Percentiles rank a stretch among this genome's conserved stretches.
Evolutionary conservation across 2,797 vertebrate species (phyloP).

Genomic region (Coregonus ussuriensis): DNA sequence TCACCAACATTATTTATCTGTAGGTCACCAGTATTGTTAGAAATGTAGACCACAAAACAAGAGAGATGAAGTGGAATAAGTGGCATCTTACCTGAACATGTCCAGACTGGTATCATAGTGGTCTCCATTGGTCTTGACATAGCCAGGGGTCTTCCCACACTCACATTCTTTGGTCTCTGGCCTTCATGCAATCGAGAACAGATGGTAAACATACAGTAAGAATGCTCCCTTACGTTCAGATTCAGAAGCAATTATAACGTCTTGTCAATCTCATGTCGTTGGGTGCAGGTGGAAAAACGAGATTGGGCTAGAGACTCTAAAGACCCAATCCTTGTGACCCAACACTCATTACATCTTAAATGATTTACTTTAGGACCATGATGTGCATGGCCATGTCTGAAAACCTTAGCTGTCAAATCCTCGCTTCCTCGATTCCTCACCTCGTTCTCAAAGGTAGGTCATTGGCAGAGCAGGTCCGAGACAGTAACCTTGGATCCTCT

Average conservation of each 20-base stretch:
- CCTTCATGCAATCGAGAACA: constrained; percentile 6
- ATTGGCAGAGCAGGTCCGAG: not conserved
- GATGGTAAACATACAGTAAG: not conserved
- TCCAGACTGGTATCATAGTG: constrained; percentile 30
- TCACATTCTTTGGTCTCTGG: not conserved
- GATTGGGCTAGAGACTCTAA: not conserved
- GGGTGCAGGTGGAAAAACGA: not conserved
- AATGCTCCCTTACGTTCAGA: not conserved
- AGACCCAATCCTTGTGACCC: not conserved
- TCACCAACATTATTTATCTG: too few relatives aligned
- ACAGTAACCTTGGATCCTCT: not conserved
- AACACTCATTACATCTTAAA: not conserved
- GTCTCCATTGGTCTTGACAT: constrained; percentile 29
- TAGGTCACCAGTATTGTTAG: too few relatives aligned
- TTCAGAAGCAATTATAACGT: not conserved
- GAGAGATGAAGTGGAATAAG: too few relatives aligned
- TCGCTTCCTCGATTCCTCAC: not conserved
- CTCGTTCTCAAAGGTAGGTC: not conserved
- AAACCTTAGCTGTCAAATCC: not conserved
- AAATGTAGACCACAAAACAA: too few relatives aligned
- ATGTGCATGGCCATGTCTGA: not conserved
- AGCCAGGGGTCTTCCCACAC: not conserved
- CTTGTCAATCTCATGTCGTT: not conserved
- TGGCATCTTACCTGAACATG: constrained; percentile 50
- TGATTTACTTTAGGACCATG: not conserved